These are phyloP conservation scores for rat (Rattus norvegicus) DNA, from an alignment of 2,113 vertebrate genomes.

Conservation along the genomic window GRCr8 NC_086029.1:56070501-56071000, in stretches of 20 bases:
- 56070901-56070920: conserved; percentile 26
- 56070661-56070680: neutral
- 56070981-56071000: neutral
- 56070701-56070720: conserved; percentile 19
- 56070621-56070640: neutral
- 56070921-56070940: neutral
- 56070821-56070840: neutral
- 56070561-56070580: neutral
- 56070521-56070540: neutral
- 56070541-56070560: no score
- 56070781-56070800: neutral
- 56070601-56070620: neutral
- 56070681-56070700: neutral
- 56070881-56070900: neutral
- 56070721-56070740: neutral
- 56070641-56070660: neutral
- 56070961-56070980: neutral
- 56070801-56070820: neutral
- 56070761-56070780: neutral
- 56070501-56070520: neutral
- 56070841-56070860: neutral
- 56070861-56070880: neutral
- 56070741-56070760: neutral
- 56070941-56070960: neutral
- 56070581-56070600: neutral